Conservation (phyloP, 2,888 invertebrate species). For the Dione vanillae region DNA sequence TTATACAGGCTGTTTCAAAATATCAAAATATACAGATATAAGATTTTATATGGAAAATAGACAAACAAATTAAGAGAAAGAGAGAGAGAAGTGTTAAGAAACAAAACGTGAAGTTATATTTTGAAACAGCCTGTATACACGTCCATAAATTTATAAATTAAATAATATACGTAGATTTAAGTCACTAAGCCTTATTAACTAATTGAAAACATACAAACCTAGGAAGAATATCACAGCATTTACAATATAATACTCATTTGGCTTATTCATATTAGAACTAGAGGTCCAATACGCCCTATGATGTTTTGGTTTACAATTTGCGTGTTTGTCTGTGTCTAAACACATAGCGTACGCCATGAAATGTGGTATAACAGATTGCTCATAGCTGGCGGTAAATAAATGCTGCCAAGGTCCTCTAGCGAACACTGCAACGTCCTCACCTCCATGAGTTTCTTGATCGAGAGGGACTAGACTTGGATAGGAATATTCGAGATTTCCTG, state of each 20-base stretch:
- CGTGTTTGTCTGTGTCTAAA: conserved; percentile 81
- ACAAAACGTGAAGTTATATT: background rate
- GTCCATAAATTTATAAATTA: conserved; percentile 18
- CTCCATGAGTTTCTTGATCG: conserved; percentile 88
- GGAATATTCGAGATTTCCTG: conserved; percentile 75
- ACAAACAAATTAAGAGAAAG: background rate
- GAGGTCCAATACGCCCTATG: conserved; percentile 52
- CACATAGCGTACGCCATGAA: conserved; percentile 90
- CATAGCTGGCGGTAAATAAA: conserved; percentile 90
- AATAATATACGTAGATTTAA: conserved; percentile 33
- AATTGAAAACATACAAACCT: conserved; percentile 49
- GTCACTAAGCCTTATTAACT: conserved; percentile 41
- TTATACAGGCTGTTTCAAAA: conserved; percentile 12
- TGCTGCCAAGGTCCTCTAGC: conserved; percentile 91
- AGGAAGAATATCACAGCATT: conserved; percentile 57
- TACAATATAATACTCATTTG: conserved; percentile 50
- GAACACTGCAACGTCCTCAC: conserved; percentile 91
- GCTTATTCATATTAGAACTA: conserved; percentile 46
- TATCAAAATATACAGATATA: background rate
- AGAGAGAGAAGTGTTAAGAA: background rate
- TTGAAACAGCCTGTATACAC: background rate
- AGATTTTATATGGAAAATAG: background rate
- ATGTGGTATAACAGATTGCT: conserved; percentile 91
- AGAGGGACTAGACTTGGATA: conserved; percentile 87
- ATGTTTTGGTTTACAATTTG: conserved; percentile 58